Percentiles rank a stretch among this genome's conserved stretches.
phyloP scores from a whole-genome alignment of 2,888 invertebrate species.

The Tolmerus cingulatus region DNA sequence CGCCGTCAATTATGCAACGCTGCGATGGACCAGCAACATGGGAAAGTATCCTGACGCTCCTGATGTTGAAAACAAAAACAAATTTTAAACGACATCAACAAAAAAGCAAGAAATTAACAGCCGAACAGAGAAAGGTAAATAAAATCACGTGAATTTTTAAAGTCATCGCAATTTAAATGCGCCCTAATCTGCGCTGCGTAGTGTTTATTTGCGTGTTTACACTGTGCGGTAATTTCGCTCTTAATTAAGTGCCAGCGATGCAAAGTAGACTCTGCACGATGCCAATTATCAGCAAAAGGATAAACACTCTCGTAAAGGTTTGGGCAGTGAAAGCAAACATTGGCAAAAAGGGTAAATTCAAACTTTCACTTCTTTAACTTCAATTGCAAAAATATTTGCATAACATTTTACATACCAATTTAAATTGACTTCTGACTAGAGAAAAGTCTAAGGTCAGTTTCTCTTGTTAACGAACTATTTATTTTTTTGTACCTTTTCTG shows the following conservation, averaged over 20 bases:
- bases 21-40: not conserved
- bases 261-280: not conserved
- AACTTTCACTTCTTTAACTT: not conserved
- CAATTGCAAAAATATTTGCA: not conserved
- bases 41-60: not conserved
- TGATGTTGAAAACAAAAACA: not conserved
- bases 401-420: not conserved
- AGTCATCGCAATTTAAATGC: not conserved
- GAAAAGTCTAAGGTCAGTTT: not conserved
- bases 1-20: not conserved
- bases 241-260: not conserved
- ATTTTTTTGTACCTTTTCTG: not conserved
- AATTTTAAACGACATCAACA: not conserved
- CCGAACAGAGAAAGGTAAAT: not conserved
- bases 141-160: not conserved
- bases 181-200: not conserved
- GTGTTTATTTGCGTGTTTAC: not conserved
- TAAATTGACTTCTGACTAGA: not conserved
- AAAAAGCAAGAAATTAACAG: not conserved
- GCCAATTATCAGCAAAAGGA: not conserved
- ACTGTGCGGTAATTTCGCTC: not conserved
- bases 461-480: not conserved
- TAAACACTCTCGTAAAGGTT: not conserved
- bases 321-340: not conserved
- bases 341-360: not conserved